Base-by-base conservation (phyloP, 2,797 vertebrate genomes). In the Muraenolepis orangiensis region DNA sequence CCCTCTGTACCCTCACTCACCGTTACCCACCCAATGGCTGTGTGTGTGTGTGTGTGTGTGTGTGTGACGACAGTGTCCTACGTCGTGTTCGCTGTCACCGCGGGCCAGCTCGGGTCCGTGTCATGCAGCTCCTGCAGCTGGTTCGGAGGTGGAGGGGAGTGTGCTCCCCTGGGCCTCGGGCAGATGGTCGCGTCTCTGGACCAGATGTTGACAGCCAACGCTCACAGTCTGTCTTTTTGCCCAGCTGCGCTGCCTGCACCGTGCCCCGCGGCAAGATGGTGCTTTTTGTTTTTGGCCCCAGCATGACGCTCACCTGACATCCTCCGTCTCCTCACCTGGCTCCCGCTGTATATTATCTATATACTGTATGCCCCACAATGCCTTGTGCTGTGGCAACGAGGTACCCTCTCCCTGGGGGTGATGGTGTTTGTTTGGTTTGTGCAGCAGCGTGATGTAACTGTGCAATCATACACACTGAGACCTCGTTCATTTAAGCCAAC, bases 121-220 rank as follows among this genome's bases (percentile, higher is more conserved):
- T 90, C 86, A n/a, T 86, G 87, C 76, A 82, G 76, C 79, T 82
- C 85, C 85, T 84, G 87, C 90, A 91, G 91, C 90, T 91, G 91
- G 82, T 12, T 88, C 82, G 75, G 88, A 89, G 86, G 89, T 32
- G 64, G 79, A 76, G 87, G 85, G 76, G 84, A 83, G 74, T 64
- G 57, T 12, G 84, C 83, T 85, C 85, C 84, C 88, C 80, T 4
- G 89, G 88, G 79, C 83, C 71, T 51, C 4, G 38, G 83, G 79
- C 93, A 94, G 92, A 93, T 94, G 92, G 90, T 88, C 64, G 75
- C 42, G 87, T 93, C 87, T 91, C 87, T 87, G 86, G 89, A 93
- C 90, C 93, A 94, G 93, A 93, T 94, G 93, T 93, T 93, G 92
- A 90, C 90, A 90, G 89, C 82, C 88, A 88, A 86, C 78, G 84